A percentile compares a stretch with the other conserved stretches of the same genome.
These are phyloP conservation scores for Epicauta chinensis DNA, from an alignment of 1,140 invertebrate genomes.

Conservation along the genomic window DNA sequence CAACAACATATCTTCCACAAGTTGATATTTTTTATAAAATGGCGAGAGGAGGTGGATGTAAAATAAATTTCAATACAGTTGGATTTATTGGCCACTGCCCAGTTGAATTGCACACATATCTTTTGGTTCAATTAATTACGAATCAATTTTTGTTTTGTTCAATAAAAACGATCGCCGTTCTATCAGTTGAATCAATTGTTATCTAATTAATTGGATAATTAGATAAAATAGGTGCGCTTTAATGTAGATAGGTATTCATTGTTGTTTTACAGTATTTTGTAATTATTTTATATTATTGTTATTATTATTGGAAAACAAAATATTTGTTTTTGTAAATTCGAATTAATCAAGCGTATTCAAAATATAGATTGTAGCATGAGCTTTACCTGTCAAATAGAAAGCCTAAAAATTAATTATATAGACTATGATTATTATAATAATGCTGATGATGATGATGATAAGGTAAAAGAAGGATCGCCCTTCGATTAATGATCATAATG, in stretches of 20 bases:
- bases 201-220: not conserved
- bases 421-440: not conserved
- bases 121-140: constrained; percentile 19
- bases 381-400: constrained; percentile 20
- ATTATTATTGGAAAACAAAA: constrained; percentile 9
- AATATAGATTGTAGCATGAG: constrained; percentile 16
- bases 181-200: constrained; percentile 12
- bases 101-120: constrained; percentile 26
- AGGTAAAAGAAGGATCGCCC: not conserved
- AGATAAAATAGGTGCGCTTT: constrained; percentile 14
- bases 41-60: not conserved
- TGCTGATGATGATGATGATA: not conserved
- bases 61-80: constrained; percentile 38
- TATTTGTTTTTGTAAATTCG: too few species aligned
- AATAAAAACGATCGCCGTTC: constrained; percentile 7
- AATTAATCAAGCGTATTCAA: constrained; percentile 4
- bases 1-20: not conserved
- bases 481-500: too few species aligned
- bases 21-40: not conserved
- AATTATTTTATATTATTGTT: constrained; percentile 7
- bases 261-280: not conserved
- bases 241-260: not conserved
- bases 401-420: constrained; percentile 7
- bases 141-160: constrained; percentile 3
- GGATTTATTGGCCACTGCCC: constrained; percentile 34